These are phyloP conservation scores for Brachionus sp. DNA, from an alignment of 1,140 invertebrate genomes.

Conservation along the genomic window DNA sequence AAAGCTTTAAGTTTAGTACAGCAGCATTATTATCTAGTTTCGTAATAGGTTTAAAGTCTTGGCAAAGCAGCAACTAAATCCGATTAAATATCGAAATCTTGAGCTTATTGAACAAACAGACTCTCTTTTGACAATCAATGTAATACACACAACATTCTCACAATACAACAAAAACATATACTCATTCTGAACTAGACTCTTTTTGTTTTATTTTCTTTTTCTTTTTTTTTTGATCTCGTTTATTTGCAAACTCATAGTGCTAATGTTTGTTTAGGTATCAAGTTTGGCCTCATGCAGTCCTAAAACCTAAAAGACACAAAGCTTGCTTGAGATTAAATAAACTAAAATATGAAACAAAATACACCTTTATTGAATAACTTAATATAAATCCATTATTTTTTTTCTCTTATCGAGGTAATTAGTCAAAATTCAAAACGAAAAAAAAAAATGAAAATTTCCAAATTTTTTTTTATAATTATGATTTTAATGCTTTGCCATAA, in stretches of 20 bases:
- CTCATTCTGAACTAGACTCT: neutral
- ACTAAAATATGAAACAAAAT: neutral
- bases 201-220: neutral
- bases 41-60: slow-evolving; percentile 27
- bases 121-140: slow-evolving; percentile 19
- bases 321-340: slow-evolving; percentile 11
- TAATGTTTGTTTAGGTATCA: slow-evolving; percentile 41
- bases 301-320: neutral
- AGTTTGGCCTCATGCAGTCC: neutral
- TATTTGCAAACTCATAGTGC: neutral
- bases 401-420: neutral
- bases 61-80: neutral
- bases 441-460: neutral
- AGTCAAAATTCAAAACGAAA: neutral
- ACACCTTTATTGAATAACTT: neutral
- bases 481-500: no score
- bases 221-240: neutral
- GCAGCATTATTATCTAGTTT: neutral
- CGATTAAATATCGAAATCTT: neutral
- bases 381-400: neutral
- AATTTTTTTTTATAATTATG: no score
- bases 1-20: no score
- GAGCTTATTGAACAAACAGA: neutral
- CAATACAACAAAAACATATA: neutral
- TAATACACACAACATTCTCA: slow-evolving; percentile 2